Evolutionary conservation across 2,113 vertebrate genomes (phyloP), one percentile per base, ranked within the genome.

Genomic region (Maccullochella peelii): DNA sequence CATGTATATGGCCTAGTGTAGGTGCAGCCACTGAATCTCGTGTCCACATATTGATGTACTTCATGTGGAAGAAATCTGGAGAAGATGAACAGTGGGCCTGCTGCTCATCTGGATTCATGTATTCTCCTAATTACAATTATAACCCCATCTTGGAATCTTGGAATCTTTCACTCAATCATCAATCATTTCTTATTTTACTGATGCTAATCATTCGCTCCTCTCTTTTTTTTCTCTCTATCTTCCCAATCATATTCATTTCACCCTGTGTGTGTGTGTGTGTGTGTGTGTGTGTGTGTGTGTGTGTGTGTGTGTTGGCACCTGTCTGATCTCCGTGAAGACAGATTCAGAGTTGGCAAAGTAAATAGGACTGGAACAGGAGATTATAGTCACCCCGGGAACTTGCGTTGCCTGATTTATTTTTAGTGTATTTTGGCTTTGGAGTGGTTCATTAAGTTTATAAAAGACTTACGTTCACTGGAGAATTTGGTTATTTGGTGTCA

Each of bases 291-390:
- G 15, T 55, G 58, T 72, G 73, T 73, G 59, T 66, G 16, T 65
- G 52, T 50, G 38, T 78, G 42, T 54, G 27, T 52, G 72, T 75
- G 4, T 30, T 67, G 65, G 36, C 61, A 93, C 93, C 87, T 94
- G 87, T 93, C 94, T 97, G 44, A 97, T 93, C 0, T 95, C 86
- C 0, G 94, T 95, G 3, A 95, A 92, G 0, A 97, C 95, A 66
- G 96, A 47, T 83, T 97, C 97, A 50, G 95, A 95, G 0, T 98
- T 98, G 84, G 97, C 96, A 81, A 97, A 98, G 90, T 97, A 97
- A 73, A 98, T 0, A 0, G 97, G 96, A 73, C 94, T 93, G 0
- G 96, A 96, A 66, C 95, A 97, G 57, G 92, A 95, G 92, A 98
- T 96, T 40, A 98, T 93, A 70, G 96, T 97, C 63, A 98, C 92